Evolutionary conservation across 2,797 vertebrate species (phyloP).

Genomic region (Fratercula arctica): DNA sequence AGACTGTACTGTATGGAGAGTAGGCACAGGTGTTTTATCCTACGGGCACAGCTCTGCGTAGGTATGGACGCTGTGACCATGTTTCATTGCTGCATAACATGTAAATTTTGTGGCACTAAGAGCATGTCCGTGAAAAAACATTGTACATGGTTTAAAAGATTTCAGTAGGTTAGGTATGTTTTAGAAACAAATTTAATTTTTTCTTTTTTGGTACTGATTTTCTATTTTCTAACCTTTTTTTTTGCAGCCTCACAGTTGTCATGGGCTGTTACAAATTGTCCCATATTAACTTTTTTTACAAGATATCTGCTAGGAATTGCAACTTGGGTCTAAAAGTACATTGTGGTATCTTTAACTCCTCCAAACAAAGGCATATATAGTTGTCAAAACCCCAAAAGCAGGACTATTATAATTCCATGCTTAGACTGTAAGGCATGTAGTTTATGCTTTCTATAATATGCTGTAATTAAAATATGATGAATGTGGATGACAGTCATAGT

Average conservation of each 20-base stretch:
- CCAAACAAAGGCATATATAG: background rate
- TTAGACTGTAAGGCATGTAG: background rate
- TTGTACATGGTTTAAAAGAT: background rate
- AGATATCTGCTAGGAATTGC: background rate
- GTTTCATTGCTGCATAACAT: background rate
- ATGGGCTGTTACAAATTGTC: background rate
- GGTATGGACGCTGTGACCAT: rapidly evolving
- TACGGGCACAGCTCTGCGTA: rapidly evolving
- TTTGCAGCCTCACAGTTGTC: background rate
- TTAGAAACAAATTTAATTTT: background rate
- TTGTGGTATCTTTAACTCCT: background rate
- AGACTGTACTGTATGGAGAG: background rate
- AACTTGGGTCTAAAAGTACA: background rate
- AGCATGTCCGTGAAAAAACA: background rate
- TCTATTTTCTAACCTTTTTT: background rate
- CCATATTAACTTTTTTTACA: background rate
- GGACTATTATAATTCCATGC: background rate
- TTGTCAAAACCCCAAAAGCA: background rate
- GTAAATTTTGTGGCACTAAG: background rate
- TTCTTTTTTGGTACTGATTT: background rate
- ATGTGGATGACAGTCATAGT: background rate
- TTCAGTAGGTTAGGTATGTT: background rate
- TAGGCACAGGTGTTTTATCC: background rate
- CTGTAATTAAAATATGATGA: background rate
- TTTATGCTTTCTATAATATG: background rate